phyloP scores from a whole-genome alignment of 2,113 vertebrate genomes.

The Sprattus sprattus region DNA sequence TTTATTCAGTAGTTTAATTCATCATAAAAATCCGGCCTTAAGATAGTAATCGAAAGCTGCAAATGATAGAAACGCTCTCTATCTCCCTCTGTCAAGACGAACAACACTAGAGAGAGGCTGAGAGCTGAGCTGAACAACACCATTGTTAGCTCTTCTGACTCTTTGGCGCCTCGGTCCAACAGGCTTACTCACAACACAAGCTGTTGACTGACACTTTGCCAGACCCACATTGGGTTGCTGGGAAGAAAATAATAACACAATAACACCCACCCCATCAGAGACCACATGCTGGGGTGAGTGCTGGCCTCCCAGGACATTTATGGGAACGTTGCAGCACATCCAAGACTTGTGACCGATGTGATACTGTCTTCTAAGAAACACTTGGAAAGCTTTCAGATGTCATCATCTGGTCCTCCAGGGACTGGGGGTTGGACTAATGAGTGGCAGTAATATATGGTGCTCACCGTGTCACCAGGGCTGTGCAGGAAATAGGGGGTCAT shows the following conservation, averaged over 20 bases:
- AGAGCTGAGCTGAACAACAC: neutral
- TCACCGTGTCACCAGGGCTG: neutral
- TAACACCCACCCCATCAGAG: constrained; percentile 58
- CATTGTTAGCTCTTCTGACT: constrained; percentile 13
- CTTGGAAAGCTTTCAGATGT: neutral
- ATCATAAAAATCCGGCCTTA: neutral
- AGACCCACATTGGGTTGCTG: constrained; percentile 57
- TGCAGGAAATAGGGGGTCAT: neutral
- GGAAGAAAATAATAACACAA: constrained; percentile 55
- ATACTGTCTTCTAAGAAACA: neutral
- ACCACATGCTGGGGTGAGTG: constrained; percentile 64
- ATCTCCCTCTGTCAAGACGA: neutral
- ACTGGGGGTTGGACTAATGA: neutral
- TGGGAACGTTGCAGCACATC: constrained; percentile 54
- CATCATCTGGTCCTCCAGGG: neutral
- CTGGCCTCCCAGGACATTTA: constrained; percentile 64
- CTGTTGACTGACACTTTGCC: constrained; percentile 64
- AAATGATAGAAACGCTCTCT: neutral
- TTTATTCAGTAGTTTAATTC: neutral
- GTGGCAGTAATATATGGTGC: neutral
- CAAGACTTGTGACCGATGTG: neutral
- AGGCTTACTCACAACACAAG: constrained; percentile 64
- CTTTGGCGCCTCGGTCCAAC: constrained; percentile 49
- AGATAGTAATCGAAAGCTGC: neutral
- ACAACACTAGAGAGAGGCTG: neutral